A percentile compares a stretch with the other conserved stretches of the same genome.
Conservation (phyloP, 2,797 vertebrate genomes). For the Chrysocyon brachyurus region DNA sequence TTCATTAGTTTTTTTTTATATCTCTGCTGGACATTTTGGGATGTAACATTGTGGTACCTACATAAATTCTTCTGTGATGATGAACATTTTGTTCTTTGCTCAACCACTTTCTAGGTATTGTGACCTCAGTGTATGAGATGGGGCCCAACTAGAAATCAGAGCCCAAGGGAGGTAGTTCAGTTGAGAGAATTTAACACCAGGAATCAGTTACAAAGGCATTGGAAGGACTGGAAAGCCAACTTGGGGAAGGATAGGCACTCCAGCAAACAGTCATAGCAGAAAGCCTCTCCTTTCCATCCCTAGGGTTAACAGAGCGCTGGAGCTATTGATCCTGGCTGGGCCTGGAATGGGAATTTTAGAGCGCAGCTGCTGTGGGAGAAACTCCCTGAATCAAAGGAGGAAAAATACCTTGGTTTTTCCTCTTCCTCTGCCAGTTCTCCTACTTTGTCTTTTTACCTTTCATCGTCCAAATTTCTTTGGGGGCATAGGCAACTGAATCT, state of each 20-base stretch:
- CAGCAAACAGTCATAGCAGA: not conserved
- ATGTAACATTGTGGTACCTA: not conserved
- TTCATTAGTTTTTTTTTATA: slow-evolving; percentile 18
- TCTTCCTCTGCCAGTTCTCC: not conserved
- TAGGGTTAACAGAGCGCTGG: not conserved
- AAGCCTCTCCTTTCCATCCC: not conserved
- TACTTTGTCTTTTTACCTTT: slow-evolving; percentile 56
- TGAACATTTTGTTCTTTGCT: slow-evolving; percentile 40
- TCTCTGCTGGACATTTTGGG: slow-evolving; percentile 20
- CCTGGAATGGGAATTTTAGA: not conserved
- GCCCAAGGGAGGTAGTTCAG: not conserved
- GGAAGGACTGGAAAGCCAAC: not conserved
- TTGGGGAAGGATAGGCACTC: not conserved
- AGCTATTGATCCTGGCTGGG: not conserved
- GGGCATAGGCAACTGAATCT: not conserved
- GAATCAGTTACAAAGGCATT: not conserved
- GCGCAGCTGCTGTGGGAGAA: not conserved
- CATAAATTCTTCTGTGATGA: slow-evolving; percentile 6
- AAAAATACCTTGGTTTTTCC: not conserved
- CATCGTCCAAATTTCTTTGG: slow-evolving; percentile 22
- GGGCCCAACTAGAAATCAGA: not conserved
- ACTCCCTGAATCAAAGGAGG: not conserved
- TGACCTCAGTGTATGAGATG: not conserved
- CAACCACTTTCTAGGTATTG: not conserved
- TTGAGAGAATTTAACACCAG: not conserved